Conservation (phyloP, 2,113 vertebrate genomes). For the Cebidichthys violaceus region DNA sequence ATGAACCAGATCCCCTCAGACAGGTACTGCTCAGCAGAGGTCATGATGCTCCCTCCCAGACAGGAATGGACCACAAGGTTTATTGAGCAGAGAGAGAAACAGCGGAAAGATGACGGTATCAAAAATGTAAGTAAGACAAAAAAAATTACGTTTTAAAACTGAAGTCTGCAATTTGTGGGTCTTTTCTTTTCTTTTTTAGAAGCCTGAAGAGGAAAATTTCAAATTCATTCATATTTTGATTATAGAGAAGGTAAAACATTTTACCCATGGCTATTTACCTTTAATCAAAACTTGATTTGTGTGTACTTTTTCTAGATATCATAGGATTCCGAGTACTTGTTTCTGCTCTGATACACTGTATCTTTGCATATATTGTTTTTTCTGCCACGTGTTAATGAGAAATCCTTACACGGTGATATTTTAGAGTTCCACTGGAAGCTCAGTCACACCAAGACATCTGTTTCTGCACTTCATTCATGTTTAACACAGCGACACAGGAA, state of each 20-base stretch:
- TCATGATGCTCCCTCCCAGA: constrained; percentile 81
- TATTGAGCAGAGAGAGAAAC: constrained; percentile 84
- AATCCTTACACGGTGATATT: constrained; percentile 13
- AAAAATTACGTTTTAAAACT: background rate
- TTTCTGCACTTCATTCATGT: constrained; percentile 54
- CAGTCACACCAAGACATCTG: constrained; percentile 29
- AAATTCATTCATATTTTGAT: background rate
- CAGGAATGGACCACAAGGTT: constrained; percentile 89
- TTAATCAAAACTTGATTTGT: background rate
- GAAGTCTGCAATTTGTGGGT: background rate
- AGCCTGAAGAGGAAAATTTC: background rate
- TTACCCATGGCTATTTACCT: background rate
- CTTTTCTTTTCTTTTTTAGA: background rate
- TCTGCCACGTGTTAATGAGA: constrained; percentile 7
- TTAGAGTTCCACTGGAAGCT: constrained; percentile 27
- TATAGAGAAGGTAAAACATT: background rate
- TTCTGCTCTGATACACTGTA: background rate
- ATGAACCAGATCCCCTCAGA: constrained; percentile 92
- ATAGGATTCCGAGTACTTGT: background rate
- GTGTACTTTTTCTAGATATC: background rate
- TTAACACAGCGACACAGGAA: constrained; percentile 56
- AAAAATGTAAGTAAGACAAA: constrained; percentile 84
- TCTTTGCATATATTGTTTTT: background rate
- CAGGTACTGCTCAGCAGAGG: constrained; percentile 86
- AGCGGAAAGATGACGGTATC: constrained; percentile 82